Percentiles rank a stretch among this genome's conserved stretches.
These are phyloP conservation scores for Odobenus rosmarus DNA, from an alignment of 2,113 vertebrate genomes.

Conservation along the genomic window DNA sequence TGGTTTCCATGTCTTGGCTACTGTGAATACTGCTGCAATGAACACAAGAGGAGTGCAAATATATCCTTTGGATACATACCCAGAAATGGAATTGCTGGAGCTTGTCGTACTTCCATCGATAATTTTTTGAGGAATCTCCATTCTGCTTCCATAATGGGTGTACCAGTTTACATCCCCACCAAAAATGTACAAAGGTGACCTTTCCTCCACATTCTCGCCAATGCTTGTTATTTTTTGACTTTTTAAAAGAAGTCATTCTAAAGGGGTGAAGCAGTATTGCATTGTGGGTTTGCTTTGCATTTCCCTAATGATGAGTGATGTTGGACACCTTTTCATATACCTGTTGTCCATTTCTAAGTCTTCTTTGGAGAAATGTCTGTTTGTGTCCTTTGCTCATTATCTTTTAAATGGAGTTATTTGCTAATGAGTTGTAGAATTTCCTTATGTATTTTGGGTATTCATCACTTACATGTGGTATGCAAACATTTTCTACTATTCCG, in stretches of 20 bases:
- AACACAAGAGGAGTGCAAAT: background rate
- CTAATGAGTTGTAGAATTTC: background rate
- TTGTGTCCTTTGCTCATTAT: background rate
- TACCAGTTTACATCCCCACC: background rate
- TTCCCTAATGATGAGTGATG: background rate
- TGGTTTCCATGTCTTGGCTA: background rate
- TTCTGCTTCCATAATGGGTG: background rate
- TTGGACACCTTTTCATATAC: background rate
- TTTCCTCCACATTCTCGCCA: background rate
- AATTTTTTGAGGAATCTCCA: background rate
- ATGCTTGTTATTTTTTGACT: background rate
- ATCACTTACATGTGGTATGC: background rate
- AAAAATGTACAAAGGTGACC: background rate
- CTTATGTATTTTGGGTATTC: background rate
- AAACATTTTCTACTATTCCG: background rate
- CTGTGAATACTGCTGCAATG: background rate
- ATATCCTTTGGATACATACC: background rate
- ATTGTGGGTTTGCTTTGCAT: background rate
- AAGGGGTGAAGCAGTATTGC: accelerated
- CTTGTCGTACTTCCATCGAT: background rate
- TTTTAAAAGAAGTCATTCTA: background rate
- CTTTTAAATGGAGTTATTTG: background rate
- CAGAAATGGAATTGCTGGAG: background rate
- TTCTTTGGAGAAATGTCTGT: background rate
- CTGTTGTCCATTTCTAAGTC: background rate